A percentile compares a stretch with the other conserved stretches of the same genome.
Conservation (phyloP, 2,888 invertebrate genomes). For the Ellobium chinense region DNA sequence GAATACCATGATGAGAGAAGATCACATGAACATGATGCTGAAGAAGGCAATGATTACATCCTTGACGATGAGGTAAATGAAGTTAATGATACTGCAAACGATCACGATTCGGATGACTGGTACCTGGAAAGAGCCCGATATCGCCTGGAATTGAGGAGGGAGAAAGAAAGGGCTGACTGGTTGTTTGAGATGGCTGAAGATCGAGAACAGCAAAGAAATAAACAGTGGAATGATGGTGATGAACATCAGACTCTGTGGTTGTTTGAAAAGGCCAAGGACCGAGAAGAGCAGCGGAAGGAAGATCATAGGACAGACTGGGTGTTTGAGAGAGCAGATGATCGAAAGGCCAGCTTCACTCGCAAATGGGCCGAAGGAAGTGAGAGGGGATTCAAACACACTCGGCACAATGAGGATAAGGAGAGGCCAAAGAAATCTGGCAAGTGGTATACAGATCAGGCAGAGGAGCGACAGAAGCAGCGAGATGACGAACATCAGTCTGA, state of each 20-base stretch:
- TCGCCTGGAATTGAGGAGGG: background rate
- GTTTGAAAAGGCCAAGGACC: conserved; percentile 40
- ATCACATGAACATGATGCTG: background rate
- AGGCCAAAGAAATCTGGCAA: background rate
- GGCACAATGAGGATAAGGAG: background rate
- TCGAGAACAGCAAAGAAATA: conserved; percentile 11
- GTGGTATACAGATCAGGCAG: conserved; percentile 24
- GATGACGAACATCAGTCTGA: conserved; percentile 23
- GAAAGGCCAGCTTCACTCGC: background rate
- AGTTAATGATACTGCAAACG: background rate
- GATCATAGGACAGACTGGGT: conserved; percentile 37
- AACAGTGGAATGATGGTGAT: background rate
- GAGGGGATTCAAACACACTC: background rate
- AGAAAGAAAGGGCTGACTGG: conserved; percentile 27
- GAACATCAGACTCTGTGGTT: conserved; percentile 33
- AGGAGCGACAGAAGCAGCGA: conserved; percentile 19
- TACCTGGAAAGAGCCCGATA: conserved; percentile 4
- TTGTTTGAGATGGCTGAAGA: conserved; percentile 39
- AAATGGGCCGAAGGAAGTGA: background rate
- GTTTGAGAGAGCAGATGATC: conserved; percentile 34
- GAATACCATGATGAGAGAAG: background rate
- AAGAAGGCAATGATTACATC: background rate
- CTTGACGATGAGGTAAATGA: background rate
- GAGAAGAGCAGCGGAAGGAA: conserved; percentile 18
- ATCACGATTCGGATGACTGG: background rate